These are phyloP conservation scores for Adela reaumurella DNA, from an alignment of 2,888 invertebrate genomes.

Conservation along the genomic window DNA sequence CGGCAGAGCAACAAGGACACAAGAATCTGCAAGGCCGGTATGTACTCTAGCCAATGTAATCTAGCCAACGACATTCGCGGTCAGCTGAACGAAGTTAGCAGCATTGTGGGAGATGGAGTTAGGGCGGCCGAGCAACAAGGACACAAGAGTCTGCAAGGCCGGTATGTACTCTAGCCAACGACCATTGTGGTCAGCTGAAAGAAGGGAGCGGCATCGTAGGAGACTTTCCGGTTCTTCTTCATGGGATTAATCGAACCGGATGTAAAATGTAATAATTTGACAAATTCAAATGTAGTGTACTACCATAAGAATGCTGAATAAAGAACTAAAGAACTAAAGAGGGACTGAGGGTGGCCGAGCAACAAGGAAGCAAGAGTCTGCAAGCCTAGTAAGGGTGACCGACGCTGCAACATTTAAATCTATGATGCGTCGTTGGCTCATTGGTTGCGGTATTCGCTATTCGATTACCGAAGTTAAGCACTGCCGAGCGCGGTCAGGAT, in stretches of 20 bases:
- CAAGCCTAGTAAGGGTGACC: conserved; percentile 85
- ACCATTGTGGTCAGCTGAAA: conserved; percentile 84
- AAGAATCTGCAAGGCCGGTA: conserved; percentile 84
- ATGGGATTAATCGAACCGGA: too few species aligned
- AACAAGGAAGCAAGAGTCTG: conserved; percentile 76
- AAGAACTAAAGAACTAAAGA: too few species aligned
- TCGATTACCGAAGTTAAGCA: too few species aligned
- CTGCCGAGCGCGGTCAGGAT: too few species aligned
- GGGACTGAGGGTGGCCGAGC: conserved; percentile 85
- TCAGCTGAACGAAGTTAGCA: conserved; percentile 82
- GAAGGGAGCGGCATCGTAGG: conserved; percentile 80
- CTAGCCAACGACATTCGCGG: conserved; percentile 84
- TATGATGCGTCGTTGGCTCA: too few species aligned
- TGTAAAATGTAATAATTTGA: too few species aligned
- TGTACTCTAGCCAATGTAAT: too few species aligned
- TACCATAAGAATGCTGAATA: too few species aligned
- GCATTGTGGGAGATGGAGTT: conserved; percentile 79
- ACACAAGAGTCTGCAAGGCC: conserved; percentile 83
- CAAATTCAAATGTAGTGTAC: too few species aligned
- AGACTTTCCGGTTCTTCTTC: too few species aligned
- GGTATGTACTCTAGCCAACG: conserved; percentile 67
- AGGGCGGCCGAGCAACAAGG: conserved; percentile 80
- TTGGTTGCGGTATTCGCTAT: too few species aligned
- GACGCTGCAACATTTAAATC: too few species aligned
- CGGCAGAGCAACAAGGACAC: conserved; percentile 78